Percentiles rank a stretch among this genome's conserved stretches.
Evolutionary conservation across 2,888 invertebrate genomes (phyloP).

Genomic region (Thecocarcelia acutangulata): DNA sequence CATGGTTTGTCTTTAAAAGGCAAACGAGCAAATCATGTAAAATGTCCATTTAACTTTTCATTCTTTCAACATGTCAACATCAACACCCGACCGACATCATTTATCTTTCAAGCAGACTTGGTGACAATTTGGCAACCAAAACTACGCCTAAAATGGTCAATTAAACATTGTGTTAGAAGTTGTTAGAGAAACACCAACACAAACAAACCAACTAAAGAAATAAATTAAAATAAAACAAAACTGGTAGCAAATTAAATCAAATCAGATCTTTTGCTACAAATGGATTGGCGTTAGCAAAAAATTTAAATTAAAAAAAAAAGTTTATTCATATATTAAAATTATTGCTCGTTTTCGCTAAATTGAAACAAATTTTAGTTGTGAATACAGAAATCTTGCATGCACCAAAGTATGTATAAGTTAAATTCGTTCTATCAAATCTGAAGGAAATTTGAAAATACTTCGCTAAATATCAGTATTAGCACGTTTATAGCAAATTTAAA

Average conservation of each 20-base stretch:
- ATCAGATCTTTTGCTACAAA: conserved; percentile 12
- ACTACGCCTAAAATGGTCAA: conserved; percentile 40
- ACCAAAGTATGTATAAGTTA: too few relatives aligned
- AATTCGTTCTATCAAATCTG: too few relatives aligned
- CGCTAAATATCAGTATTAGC: too few relatives aligned
- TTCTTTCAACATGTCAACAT: conserved; percentile 70
- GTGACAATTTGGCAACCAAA: conserved; percentile 57
- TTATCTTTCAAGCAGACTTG: conserved; percentile 33
- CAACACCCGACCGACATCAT: conserved; percentile 76
- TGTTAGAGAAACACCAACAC: conserved; percentile 11
- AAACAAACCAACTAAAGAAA: neutral
- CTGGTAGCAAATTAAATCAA: conserved; percentile 22
- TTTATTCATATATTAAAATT: neutral
- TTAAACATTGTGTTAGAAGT: conserved; percentile 22
- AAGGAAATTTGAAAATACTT: too few relatives aligned
- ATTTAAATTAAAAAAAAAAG: neutral
- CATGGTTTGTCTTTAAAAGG: conserved; percentile 48
- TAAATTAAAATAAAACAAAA: conserved; percentile 22
- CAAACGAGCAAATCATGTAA: conserved; percentile 61
- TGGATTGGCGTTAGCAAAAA: neutral
- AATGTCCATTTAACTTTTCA: conserved; percentile 57
- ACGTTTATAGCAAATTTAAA: too few relatives aligned
- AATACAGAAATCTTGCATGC: too few relatives aligned
- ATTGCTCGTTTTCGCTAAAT: too few relatives aligned
- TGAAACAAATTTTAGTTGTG: too few relatives aligned